Conservation (phyloP, 2,888 invertebrate species). For the Tetrapedia diversipes region DNA sequence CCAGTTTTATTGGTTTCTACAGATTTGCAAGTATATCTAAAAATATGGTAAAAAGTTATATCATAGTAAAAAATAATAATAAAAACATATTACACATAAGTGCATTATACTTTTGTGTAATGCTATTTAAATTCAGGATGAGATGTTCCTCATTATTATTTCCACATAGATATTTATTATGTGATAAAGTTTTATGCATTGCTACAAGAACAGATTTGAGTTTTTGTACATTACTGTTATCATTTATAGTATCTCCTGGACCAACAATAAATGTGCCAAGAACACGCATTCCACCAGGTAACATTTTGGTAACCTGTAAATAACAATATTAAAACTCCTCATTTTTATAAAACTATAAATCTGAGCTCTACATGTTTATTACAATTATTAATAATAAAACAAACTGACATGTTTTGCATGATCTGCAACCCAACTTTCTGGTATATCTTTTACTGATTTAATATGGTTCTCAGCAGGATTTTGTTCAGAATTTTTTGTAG, state of each 20-base stretch:
- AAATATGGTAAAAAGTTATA: constrained; percentile 18
- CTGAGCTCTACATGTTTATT: not conserved
- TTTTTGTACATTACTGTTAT: constrained; percentile 85
- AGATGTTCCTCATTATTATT: constrained; percentile 86
- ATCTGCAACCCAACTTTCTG: constrained; percentile 89
- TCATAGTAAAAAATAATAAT: not conserved
- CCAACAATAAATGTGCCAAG: constrained; percentile 92
- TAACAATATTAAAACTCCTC: constrained; percentile 1
- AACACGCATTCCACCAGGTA: constrained; percentile 95
- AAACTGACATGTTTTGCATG: constrained; percentile 90
- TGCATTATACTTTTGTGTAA: constrained; percentile 83
- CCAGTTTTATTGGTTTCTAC: constrained; percentile 85
- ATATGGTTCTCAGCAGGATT: constrained; percentile 81
- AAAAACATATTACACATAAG: constrained; percentile 14
- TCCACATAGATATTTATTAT: constrained; percentile 86
- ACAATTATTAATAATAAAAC: not conserved
- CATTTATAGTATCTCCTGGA: constrained; percentile 86
- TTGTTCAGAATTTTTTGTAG: constrained; percentile 80
- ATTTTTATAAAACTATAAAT: not conserved
- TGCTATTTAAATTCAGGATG: constrained; percentile 85
- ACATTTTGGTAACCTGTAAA: constrained; percentile 90
- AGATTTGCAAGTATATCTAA: constrained; percentile 86
- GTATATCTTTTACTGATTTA: constrained; percentile 85
- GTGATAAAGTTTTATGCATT: constrained; percentile 85
- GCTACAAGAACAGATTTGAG: constrained; percentile 85